A percentile compares a stretch with the other conserved stretches of the same genome.
Evolutionary conservation across 2,888 invertebrate species (phyloP).

Genomic region (Nemotelus nigrinus): DNA sequence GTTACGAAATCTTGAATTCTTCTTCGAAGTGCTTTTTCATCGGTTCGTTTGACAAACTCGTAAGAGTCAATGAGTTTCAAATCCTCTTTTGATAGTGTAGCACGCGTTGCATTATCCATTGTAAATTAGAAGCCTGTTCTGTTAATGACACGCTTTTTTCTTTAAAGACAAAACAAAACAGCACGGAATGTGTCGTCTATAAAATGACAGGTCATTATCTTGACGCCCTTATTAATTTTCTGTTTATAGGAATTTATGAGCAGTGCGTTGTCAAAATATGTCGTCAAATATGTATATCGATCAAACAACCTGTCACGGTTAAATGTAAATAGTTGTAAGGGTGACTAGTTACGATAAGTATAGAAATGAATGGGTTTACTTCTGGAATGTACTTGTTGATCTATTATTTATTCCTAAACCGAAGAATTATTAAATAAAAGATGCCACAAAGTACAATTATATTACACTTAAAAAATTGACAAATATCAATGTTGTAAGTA

Average conservation of each 20-base stretch:
- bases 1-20: conserved; percentile 43
- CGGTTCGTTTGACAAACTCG: conserved; percentile 38
- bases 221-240: background rate
- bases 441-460: too few relatives aligned
- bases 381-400: too few relatives aligned
- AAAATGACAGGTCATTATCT: too few relatives aligned
- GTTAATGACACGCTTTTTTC: too few relatives aligned
- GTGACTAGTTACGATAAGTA: background rate
- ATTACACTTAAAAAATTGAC: too few relatives aligned
- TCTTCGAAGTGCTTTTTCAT: conserved; percentile 32
- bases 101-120: conserved; percentile 16
- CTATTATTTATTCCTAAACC: too few relatives aligned
- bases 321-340: background rate
- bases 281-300: conserved; percentile 10
- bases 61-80: conserved; percentile 25
- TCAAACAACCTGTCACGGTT: background rate
- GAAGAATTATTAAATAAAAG: too few relatives aligned
- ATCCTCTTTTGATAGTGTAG: background rate
- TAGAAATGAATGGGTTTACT: too few relatives aligned
- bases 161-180: too few relatives aligned
- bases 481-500: too few relatives aligned
- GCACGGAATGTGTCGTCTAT: too few relatives aligned
- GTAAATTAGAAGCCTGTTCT: background rate
- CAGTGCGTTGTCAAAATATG: background rate
- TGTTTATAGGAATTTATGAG: conserved; percentile 1